phyloP scores from a whole-genome alignment of 2,113 vertebrate genomes.

The Aegypius monachus region DNA sequence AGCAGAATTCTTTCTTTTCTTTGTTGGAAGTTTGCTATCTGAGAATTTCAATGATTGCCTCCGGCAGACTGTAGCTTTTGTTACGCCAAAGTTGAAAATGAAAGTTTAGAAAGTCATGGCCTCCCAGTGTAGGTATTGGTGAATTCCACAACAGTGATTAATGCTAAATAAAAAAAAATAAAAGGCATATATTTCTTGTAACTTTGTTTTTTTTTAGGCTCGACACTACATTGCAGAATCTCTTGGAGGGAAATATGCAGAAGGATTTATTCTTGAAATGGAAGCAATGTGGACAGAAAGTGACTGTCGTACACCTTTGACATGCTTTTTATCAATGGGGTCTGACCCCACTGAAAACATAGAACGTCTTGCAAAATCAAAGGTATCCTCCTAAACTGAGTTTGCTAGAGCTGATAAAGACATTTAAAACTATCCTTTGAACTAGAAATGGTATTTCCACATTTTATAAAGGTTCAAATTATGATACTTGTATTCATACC shows the following conservation, averaged over 20 bases:
- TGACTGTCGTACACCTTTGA: constrained; percentile 75
- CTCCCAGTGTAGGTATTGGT: neutral
- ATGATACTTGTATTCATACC: neutral
- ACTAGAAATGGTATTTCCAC: neutral
- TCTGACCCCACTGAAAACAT: constrained; percentile 86
- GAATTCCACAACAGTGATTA: neutral
- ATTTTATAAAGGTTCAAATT: neutral
- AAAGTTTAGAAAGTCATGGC: neutral
- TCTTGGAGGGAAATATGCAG: constrained; percentile 75
- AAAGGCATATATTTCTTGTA: neutral
- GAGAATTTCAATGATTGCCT: neutral
- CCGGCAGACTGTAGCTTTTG: neutral
- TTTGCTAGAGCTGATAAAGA: neutral
- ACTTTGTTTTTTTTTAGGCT: constrained; percentile 57
- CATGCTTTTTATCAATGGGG: constrained; percentile 82
- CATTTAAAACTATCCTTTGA: neutral
- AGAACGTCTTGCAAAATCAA: constrained; percentile 78
- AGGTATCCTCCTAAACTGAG: constrained; percentile 57
- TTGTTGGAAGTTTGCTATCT: neutral
- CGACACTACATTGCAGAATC: constrained; percentile 80
- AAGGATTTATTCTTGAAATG: constrained; percentile 81
- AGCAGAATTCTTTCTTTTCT: neutral
- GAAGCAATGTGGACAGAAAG: constrained; percentile 79
- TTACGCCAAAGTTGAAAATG: neutral
- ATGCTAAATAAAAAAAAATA: neutral